Percentiles rank a stretch among this genome's conserved stretches.
phyloP scores from a whole-genome alignment of 2,113 vertebrate genomes.

The Terrapene triunguis region DNA sequence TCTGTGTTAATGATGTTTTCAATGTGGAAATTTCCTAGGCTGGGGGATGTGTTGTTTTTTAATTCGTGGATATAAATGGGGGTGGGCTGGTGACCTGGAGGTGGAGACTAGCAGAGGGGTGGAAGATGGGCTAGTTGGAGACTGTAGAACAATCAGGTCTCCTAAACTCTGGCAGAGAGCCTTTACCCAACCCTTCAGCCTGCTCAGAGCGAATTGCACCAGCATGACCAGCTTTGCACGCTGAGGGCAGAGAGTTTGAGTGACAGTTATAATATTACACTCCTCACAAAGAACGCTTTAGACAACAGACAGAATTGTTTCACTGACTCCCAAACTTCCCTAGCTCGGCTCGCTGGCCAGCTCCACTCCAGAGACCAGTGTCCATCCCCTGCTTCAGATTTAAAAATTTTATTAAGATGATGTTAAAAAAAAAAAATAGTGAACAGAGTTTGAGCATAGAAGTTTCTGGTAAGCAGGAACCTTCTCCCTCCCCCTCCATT shows the following conservation, averaged over 20 bases:
- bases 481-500: fast-evolving
- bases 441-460: too few relatives aligned
- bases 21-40: not conserved
- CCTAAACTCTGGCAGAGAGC: not conserved
- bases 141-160: constrained; percentile 11
- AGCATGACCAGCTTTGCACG: fast-evolving
- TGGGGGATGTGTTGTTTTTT: not conserved
- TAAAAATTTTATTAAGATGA: too few relatives aligned
- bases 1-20: fast-evolving
- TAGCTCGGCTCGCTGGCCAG: not conserved
- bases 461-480: too few relatives aligned
- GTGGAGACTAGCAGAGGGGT: not conserved
- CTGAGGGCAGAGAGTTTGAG: fast-evolving
- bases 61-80: not conserved
- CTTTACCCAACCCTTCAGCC: not conserved
- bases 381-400: not conserved
- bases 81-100: not conserved
- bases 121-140: fast-evolving
- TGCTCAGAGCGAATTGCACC: not conserved
- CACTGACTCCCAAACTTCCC: not conserved
- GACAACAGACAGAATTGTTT: fast-evolving
- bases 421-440: too few relatives aligned
- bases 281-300: fast-evolving
- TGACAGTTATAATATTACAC: fast-evolving
- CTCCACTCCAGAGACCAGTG: too few relatives aligned